Evolutionary conservation across 2,113 vertebrate species (phyloP).

Genomic region (Cololabis saira): DNA sequence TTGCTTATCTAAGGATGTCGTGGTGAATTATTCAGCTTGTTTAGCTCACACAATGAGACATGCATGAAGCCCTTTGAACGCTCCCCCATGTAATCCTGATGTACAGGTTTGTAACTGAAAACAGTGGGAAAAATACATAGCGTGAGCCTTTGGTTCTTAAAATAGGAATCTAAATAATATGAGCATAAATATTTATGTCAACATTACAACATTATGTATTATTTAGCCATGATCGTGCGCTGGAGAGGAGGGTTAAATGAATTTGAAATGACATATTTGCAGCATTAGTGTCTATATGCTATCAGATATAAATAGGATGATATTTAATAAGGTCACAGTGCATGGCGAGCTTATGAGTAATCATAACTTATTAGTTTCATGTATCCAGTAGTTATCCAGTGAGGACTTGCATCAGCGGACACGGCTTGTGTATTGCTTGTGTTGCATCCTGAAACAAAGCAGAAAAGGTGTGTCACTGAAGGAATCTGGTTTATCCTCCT

Average conservation of each 20-base stretch:
- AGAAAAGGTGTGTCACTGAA: conserved; percentile 22
- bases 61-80: conserved; percentile 28
- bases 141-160: conserved; percentile 19
- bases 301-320: conserved; percentile 48
- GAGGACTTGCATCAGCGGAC: background rate
- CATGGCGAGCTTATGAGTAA: conserved; percentile 14
- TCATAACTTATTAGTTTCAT: conserved; percentile 6
- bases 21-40: conserved; percentile 64
- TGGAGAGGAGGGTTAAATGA: conserved; percentile 63
- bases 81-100: conserved; percentile 43
- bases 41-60: conserved; percentile 66
- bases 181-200: conserved; percentile 71
- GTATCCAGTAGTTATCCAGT: background rate
- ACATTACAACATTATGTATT: conserved; percentile 51
- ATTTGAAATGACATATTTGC: conserved; percentile 60
- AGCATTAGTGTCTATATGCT: conserved; percentile 19
- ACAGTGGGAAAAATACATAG: background rate
- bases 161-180: conserved; percentile 49
- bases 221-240: conserved; percentile 62
- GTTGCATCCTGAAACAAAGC: conserved; percentile 12
- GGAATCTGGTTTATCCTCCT: conserved; percentile 28
- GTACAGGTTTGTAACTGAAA: conserved; percentile 40
- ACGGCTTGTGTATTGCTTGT: conserved; percentile 7
- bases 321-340: conserved; percentile 56
- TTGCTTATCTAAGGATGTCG: conserved; percentile 28